phyloP scores from a whole-genome alignment of 2,888 invertebrate species.

The Drosophila mercatorum region DNA sequence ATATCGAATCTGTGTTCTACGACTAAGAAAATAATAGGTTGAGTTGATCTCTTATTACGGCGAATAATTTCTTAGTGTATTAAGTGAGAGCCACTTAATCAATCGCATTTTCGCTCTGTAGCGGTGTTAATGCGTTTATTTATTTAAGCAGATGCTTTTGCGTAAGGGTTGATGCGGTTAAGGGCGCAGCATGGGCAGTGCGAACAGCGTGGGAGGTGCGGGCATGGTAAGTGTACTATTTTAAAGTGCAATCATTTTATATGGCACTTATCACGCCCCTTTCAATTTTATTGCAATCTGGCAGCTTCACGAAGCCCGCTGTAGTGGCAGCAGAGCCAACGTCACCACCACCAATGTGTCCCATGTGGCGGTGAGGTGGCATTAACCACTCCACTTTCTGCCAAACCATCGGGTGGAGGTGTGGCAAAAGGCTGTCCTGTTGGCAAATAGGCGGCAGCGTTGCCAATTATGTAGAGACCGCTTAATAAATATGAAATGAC shows the following conservation, averaged over 20 bases:
- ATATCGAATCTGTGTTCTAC: neutral
- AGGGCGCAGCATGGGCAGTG: neutral
- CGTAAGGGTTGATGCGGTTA: neutral
- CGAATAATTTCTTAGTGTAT: slow-evolving; percentile 1
- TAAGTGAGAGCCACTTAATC: slow-evolving; percentile 60
- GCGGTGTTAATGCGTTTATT: slow-evolving; percentile 47
- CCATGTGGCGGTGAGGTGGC: slow-evolving; percentile 31
- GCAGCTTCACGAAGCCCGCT: slow-evolving; percentile 19
- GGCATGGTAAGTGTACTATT: slow-evolving; percentile 8
- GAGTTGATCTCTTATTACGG: neutral
- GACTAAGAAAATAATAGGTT: too few species aligned
- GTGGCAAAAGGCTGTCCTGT: neutral
- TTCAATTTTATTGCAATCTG: slow-evolving; percentile 45
- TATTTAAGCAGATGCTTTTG: slow-evolving; percentile 28
- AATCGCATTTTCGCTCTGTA: slow-evolving; percentile 43
- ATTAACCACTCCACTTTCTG: slow-evolving; percentile 14
- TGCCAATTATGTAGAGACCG: slow-evolving; percentile 73
- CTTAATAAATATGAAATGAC: slow-evolving; percentile 75
- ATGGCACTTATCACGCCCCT: slow-evolving; percentile 23
- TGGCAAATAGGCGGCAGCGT: slow-evolving; percentile 31
- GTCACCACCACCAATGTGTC: slow-evolving; percentile 7
- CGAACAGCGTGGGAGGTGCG: neutral
- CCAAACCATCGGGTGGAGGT: neutral
- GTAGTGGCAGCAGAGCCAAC: neutral
- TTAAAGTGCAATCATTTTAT: slow-evolving; percentile 48